phyloP scores from a whole-genome alignment of 1,140 invertebrate species.

The Trachymyrmex septentrionalis region DNA sequence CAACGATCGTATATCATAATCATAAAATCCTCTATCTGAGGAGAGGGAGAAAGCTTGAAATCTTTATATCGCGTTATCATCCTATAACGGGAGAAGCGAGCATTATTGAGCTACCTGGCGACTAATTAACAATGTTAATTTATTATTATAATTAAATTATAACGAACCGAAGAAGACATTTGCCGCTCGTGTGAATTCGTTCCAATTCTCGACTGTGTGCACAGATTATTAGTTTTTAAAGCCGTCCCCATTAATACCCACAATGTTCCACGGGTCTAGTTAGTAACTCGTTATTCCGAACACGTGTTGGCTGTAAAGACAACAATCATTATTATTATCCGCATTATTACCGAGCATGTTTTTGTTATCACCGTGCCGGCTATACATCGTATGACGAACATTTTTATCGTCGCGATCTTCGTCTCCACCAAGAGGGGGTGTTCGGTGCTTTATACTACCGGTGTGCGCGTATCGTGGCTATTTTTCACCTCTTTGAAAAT shows the following conservation, averaged over 20 bases:
- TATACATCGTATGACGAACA: constrained; percentile 61
- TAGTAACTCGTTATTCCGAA: constrained; percentile 68
- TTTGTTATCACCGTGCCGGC: constrained; percentile 55
- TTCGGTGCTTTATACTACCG: constrained; percentile 11
- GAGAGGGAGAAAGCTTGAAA: not conserved
- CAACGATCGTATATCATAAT: not conserved
- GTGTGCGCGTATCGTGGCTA: constrained; percentile 7
- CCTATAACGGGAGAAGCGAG: not conserved
- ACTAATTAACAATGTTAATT: constrained; percentile 51
- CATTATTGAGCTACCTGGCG: not conserved
- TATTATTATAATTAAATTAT: too few relatives aligned
- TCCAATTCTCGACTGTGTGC: constrained; percentile 24
- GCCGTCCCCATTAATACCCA: constrained; percentile 53
- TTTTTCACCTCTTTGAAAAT: constrained; percentile 63
- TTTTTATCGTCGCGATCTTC: constrained; percentile 65
- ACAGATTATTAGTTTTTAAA: constrained; percentile 62
- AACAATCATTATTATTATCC: constrained; percentile 68
- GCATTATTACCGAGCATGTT: constrained; percentile 64
- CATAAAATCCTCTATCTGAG: not conserved
- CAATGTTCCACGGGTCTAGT: constrained; percentile 59
- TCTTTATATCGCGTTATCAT: not conserved
- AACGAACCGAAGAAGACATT: constrained; percentile 49
- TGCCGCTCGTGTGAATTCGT: constrained; percentile 27
- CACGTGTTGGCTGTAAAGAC: constrained; percentile 63
- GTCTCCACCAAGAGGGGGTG: constrained; percentile 3